phyloP scores from a whole-genome alignment of 1,140 invertebrate genomes.

The Harpegnathos saltator region DNA sequence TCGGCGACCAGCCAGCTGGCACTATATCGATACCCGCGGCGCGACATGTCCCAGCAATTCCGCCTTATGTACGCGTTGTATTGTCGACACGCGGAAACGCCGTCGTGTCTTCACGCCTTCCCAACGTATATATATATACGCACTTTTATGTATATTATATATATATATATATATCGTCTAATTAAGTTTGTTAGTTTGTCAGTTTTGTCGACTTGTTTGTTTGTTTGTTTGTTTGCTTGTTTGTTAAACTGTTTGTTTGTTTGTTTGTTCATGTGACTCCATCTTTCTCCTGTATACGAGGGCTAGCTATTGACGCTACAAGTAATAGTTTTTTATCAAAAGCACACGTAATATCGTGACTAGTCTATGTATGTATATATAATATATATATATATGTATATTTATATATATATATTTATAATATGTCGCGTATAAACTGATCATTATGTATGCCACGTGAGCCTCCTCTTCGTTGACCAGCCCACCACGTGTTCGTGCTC shows the following conservation, averaged over 20 bases:
- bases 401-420: slow-evolving; percentile 68
- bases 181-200: slow-evolving; percentile 29
- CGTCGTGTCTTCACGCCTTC: slow-evolving; percentile 35
- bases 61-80: slow-evolving; percentile 47
- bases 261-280: slow-evolving; percentile 67
- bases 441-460: slow-evolving; percentile 68
- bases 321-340: slow-evolving; percentile 84
- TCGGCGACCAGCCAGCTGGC: slow-evolving; percentile 15
- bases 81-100: slow-evolving; percentile 71
- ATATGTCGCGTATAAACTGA: slow-evolving; percentile 80
- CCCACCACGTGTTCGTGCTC: background rate
- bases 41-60: slow-evolving; percentile 19
- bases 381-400: slow-evolving; percentile 77
- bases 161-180: slow-evolving; percentile 66
- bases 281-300: slow-evolving; percentile 70
- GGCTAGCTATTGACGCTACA: slow-evolving; percentile 77
- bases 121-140: slow-evolving; percentile 56
- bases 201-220: slow-evolving; percentile 26
- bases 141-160: slow-evolving; percentile 62
- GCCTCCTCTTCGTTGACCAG: slow-evolving; percentile 25
- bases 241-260: too few relatives aligned
- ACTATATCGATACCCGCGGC: slow-evolving; percentile 6
- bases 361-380: slow-evolving; percentile 80
- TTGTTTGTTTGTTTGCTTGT: slow-evolving; percentile 44
- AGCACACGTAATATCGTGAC: slow-evolving; percentile 82